Conservation (phyloP, 2,797 vertebrate genomes). For the Eulemur coronatus region DNA sequence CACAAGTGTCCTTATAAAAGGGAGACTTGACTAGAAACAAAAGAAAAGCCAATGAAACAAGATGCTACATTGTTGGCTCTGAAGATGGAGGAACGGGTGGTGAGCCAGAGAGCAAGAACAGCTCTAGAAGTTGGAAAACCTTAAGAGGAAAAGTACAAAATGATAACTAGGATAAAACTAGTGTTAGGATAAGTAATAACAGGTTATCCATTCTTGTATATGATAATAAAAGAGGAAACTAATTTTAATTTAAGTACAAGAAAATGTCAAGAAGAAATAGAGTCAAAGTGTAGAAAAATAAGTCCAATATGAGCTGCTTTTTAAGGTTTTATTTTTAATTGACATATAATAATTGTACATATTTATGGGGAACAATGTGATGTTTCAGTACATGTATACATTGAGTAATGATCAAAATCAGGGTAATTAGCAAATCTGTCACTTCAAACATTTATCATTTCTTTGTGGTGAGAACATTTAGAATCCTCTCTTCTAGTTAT, state of each 20-base stretch:
- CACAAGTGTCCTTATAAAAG: neutral
- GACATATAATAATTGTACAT: neutral
- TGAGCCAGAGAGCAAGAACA: neutral
- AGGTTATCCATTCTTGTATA: neutral
- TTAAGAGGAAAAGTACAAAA: neutral
- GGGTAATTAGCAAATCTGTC: neutral
- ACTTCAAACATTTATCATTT: neutral
- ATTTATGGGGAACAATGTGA: neutral
- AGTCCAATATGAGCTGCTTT: neutral
- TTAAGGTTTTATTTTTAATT: neutral
- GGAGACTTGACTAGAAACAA: neutral
- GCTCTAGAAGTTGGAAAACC: neutral
- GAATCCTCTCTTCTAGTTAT: neutral
- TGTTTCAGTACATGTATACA: neutral
- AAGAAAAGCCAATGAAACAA: neutral
- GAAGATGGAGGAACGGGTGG: neutral
- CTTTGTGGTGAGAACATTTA: neutral
- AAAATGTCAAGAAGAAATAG: constrained; percentile 4
- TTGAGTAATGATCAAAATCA: neutral
- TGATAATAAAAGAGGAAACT: neutral
- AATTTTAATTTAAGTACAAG: neutral
- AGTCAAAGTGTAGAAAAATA: neutral
- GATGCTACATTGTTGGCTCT: neutral
- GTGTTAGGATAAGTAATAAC: neutral
- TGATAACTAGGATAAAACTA: neutral